A percentile compares a stretch with the other conserved stretches of the same genome.
Conservation (phyloP, 2,113 vertebrate species). For the Nesospiza acunhae region DNA sequence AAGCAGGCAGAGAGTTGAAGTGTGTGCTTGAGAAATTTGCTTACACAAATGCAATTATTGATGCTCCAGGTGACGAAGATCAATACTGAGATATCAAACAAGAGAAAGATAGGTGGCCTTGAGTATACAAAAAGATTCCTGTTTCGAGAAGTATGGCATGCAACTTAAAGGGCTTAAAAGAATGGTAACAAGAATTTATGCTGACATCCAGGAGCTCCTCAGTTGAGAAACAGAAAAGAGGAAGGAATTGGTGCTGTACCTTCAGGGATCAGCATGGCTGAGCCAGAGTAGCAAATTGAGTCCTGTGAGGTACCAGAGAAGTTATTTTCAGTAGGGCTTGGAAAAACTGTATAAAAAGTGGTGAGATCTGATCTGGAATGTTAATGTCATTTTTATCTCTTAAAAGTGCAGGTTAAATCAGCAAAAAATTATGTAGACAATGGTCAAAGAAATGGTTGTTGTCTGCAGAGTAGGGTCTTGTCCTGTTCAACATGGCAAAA, state of each 20-base stretch:
- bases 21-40: background rate
- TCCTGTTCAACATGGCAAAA: background rate
- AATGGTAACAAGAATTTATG: background rate
- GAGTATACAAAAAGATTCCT: background rate
- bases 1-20: background rate
- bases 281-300: background rate
- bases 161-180: background rate
- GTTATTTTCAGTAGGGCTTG: background rate
- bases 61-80: background rate
- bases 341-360: background rate
- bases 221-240: background rate
- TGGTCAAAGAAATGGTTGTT: background rate
- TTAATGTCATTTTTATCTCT: background rate
- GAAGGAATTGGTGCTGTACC: background rate
- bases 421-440: background rate
- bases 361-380: background rate
- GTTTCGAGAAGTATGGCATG: background rate
- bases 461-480: background rate
- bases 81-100: background rate
- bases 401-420: background rate
- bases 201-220: background rate
- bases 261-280: background rate
- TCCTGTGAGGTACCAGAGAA: background rate
- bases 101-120: background rate
- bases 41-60: background rate